Conservation (phyloP, 37 sponge, comb jelly and placozoan species). For the Lycopodina hypogea region DNA sequence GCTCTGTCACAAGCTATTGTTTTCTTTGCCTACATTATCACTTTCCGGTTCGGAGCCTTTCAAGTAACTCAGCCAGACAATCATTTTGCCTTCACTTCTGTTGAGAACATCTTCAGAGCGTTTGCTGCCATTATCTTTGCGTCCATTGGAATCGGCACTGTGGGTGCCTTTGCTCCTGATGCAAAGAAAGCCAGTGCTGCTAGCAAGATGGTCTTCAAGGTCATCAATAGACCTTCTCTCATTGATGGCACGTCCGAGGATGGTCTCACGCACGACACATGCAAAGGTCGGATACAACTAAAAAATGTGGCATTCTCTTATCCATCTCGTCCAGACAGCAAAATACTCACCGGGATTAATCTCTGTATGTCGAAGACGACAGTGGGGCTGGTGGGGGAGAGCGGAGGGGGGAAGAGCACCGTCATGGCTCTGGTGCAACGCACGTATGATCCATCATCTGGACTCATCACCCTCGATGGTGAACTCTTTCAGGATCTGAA, state of each 20-base stretch:
- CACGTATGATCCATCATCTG: constrained; percentile 74
- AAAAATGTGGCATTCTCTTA: constrained; percentile 72
- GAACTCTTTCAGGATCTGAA: constrained; percentile 60
- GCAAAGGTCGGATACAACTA: constrained; percentile 46
- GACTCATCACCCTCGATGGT: constrained; percentile 43
- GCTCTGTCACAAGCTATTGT: constrained; percentile 63
- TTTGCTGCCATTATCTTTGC: constrained; percentile 68
- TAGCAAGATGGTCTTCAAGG: constrained; percentile 54
- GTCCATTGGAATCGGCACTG: constrained; percentile 51
- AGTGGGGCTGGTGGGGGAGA: constrained; percentile 85
- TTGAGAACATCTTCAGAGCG: constrained; percentile 43
- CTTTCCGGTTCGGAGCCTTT: constrained; percentile 75
- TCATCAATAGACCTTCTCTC: constrained; percentile 54
- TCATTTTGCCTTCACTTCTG: constrained; percentile 10
- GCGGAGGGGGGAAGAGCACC: constrained; percentile 98
- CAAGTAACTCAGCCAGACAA: constrained; percentile 38
- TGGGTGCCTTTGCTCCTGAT: constrained; percentile 58
- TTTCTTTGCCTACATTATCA: constrained; percentile 45
- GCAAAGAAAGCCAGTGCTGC: constrained; percentile 55
- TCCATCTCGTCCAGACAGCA: constrained; percentile 64
- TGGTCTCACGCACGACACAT: constrained; percentile 36
- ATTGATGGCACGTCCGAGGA: constrained; percentile 66
- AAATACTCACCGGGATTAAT: constrained; percentile 48
- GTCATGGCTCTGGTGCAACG: constrained; percentile 80
- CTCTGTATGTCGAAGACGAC: constrained; percentile 76